Evolutionary conservation across 2,797 vertebrate genomes (phyloP), one percentile per base, ranked within the genome.

Genomic region (Poeciliopsis infans): DNA sequence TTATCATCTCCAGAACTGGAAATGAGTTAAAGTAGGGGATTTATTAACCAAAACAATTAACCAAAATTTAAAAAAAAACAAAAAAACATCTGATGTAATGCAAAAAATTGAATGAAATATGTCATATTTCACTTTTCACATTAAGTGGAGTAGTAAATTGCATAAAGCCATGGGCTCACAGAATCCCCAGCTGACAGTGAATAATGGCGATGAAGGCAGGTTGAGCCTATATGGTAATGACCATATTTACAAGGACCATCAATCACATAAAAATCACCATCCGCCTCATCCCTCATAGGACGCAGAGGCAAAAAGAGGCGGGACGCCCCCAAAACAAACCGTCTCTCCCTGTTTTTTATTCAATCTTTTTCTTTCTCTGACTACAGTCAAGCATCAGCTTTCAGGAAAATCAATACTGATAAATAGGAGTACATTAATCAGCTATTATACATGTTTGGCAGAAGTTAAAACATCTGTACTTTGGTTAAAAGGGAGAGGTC

Each of bases 171-270:
- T 85, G 81, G 81, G 81, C 84, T 89, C 83, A 71, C 53, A 46
- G 81, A 87, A 84, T 87, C 87, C 89, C 82, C 82, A 36, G 83
- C 41, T 92, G 93, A 93, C 94, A 92, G 74, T 93, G 94, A 96
- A 90, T 91, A 93, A 95, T 95, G 91, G 79, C 81, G 31, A 84
- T 79, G 68, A 84, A 90, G 84, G 79, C 59, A 25, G 88, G 88
- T 89, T 88, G 86, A 91, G 87, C 90, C 89, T 87, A 82, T 83
- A 92, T 89, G 89, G 89, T 94, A 94, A 95, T 94, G 85, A 85
- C 83, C 87, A 90, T 90, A 92, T 95, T 94, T 91, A 94, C 93
- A 89, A 84, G 88, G 85, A 83, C 85, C 81, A 95, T 96, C 92
- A 93, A 95, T 96, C 94, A 95, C 91, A 81, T 89, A 83, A 84